A percentile compares a stretch with the other conserved stretches of the same genome.
Conservation (phyloP, 2,113 vertebrate genomes). For the Scomber japonicus region DNA sequence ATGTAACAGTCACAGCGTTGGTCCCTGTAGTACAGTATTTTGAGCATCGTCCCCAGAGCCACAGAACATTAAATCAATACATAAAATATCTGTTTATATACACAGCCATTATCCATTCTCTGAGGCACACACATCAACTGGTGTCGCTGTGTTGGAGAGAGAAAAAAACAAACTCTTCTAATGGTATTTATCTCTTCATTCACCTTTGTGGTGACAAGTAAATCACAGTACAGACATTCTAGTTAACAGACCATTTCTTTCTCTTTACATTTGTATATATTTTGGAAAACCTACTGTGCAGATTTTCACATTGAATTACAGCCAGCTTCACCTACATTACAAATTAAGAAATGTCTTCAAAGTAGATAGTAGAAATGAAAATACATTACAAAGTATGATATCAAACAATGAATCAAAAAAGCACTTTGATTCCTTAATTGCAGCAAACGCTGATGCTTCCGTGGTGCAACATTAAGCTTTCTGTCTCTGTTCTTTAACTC, state of each 20-base stretch:
- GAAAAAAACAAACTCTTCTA: slow-evolving; percentile 1
- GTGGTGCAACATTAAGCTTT: neutral
- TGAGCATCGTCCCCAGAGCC: slow-evolving; percentile 36
- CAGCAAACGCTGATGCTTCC: neutral
- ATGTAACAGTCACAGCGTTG: slow-evolving; percentile 15
- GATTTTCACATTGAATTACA: slow-evolving; percentile 1
- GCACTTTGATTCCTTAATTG: neutral
- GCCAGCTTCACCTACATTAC: neutral
- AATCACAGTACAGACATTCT: neutral
- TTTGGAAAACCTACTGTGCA: neutral
- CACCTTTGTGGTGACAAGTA: slow-evolving; percentile 22
- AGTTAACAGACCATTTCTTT: neutral
- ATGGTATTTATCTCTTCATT: neutral
- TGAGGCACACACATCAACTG: slow-evolving; percentile 11
- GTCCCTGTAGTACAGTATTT: slow-evolving; percentile 54
- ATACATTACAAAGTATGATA: neutral
- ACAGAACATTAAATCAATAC: slow-evolving; percentile 54
- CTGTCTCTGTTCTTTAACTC: slow-evolving; percentile 9
- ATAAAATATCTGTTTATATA: slow-evolving; percentile 54
- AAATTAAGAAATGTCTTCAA: neutral
- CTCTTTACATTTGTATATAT: neutral
- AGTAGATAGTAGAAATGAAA: neutral
- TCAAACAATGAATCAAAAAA: neutral
- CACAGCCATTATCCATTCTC: slow-evolving; percentile 28
- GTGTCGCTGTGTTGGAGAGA: neutral